Conservation (phyloP, 2,888 invertebrate species). For the Pilophorus perplexus region DNA sequence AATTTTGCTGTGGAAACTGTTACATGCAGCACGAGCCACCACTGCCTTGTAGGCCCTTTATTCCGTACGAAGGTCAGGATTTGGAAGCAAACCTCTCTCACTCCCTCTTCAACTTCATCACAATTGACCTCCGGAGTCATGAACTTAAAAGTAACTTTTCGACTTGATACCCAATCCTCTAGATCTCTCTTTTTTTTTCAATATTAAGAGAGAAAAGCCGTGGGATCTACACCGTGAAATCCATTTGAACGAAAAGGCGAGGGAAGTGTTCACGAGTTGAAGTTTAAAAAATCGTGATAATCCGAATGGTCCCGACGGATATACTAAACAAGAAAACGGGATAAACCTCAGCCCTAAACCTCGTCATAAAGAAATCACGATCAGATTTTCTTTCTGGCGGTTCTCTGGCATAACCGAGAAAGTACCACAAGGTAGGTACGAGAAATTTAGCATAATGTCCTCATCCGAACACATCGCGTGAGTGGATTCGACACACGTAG, state of each 20-base stretch:
- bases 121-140: neutral
- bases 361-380: conserved; percentile 23
- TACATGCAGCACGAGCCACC: too few relatives aligned
- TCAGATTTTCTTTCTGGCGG: neutral
- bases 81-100: neutral
- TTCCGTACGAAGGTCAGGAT: too few relatives aligned
- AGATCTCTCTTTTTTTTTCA: neutral
- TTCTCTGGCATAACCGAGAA: too few relatives aligned
- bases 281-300: conserved; percentile 12
- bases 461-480: too few relatives aligned
- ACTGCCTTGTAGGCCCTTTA: too few relatives aligned
- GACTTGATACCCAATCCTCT: too few relatives aligned
- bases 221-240: conserved; percentile 17
- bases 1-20: too few relatives aligned
- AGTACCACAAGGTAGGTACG: too few relatives aligned
- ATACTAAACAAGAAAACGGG: neutral
- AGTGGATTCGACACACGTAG: too few relatives aligned
- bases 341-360: neutral
- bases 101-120: too few relatives aligned
- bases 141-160: conserved; percentile 1
- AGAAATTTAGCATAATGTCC: too few relatives aligned
- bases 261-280: neutral
- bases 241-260: neutral
- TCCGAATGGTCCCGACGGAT: neutral
- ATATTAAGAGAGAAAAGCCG: conserved; percentile 5